Evolutionary conservation across 2,797 vertebrate genomes (phyloP).

Genomic region (Masticophis lateralis): DNA sequence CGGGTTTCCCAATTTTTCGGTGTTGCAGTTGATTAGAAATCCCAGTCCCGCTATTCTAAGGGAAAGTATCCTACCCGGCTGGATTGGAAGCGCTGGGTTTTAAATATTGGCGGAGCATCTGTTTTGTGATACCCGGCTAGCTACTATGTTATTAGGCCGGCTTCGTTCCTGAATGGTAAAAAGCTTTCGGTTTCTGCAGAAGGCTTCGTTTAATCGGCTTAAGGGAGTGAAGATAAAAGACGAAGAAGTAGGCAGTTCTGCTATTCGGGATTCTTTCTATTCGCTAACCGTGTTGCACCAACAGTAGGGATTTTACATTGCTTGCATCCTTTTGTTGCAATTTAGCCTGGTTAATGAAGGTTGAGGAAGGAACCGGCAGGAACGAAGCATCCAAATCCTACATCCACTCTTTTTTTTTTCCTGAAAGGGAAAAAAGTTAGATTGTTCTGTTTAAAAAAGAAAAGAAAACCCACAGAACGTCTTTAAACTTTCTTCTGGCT

Average conservation of each 20-base stretch:
- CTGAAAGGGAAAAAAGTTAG: neutral
- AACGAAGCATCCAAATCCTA: neutral
- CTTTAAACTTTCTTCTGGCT: neutral
- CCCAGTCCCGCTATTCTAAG: too few species aligned
- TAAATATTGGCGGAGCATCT: neutral
- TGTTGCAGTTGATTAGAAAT: neutral
- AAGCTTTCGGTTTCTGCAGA: neutral
- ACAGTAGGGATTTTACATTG: too few species aligned
- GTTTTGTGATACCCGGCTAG: neutral
- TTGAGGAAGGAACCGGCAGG: neutral
- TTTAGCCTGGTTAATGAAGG: neutral
- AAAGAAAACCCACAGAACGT: neutral
- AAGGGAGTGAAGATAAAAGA: neutral
- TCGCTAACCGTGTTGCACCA: neutral
- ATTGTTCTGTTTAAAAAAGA: neutral
- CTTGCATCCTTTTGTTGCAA: neutral
- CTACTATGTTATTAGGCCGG: neutral
- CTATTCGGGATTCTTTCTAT: too few species aligned
- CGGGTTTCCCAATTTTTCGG: neutral
- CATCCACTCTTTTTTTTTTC: fast-evolving
- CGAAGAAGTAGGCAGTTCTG: neutral
- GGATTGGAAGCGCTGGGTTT: neutral
- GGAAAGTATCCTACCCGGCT: too few species aligned
- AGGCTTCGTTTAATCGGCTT: neutral
- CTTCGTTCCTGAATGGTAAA: neutral